A percentile compares a stretch with the other conserved stretches of the same genome.
These are phyloP conservation scores for Nebria brevicollis DNA, from an alignment of 2,888 invertebrate species.

Conservation along the genomic window DNA sequence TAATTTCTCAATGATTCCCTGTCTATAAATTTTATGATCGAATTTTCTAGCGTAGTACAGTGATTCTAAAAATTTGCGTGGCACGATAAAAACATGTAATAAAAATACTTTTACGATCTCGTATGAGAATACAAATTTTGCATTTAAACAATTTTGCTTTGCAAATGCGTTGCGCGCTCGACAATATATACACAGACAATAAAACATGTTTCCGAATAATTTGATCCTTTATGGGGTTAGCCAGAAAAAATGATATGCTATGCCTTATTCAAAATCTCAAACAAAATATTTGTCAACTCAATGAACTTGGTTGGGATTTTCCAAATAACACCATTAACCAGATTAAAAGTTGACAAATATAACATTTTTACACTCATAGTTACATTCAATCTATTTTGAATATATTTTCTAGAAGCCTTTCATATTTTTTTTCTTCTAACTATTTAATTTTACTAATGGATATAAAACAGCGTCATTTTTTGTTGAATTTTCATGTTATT, in stretches of 20 bases:
- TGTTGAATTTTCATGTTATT: too few species aligned
- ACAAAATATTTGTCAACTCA: neutral
- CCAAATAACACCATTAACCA: neutral
- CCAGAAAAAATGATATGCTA: neutral
- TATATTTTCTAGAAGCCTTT: too few species aligned
- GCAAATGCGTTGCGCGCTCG: slow-evolving; percentile 27
- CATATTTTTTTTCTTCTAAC: too few species aligned
- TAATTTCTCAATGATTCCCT: slow-evolving; percentile 39
- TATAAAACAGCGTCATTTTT: too few species aligned
- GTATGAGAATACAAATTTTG: slow-evolving; percentile 46
- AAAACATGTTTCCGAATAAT: slow-evolving; percentile 46
- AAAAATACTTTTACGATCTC: slow-evolving; percentile 40
- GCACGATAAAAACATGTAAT: slow-evolving; percentile 42
- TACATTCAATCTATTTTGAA: too few species aligned
- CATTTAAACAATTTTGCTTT: slow-evolving; percentile 46
- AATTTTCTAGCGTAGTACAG: slow-evolving; percentile 22
- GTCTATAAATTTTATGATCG: slow-evolving; percentile 42
- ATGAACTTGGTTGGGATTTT: too few species aligned
- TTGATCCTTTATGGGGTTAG: slow-evolving; percentile 33
- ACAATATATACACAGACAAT: slow-evolving; percentile 42
- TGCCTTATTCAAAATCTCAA: neutral
- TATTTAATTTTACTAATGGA: too few species aligned
- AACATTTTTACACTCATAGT: neutral
- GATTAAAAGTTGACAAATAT: neutral
- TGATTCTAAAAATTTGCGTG: slow-evolving; percentile 41